Evolutionary conservation across 2,113 vertebrate species (phyloP).

Genomic region (Reinhardtius hippoglossoides): DNA sequence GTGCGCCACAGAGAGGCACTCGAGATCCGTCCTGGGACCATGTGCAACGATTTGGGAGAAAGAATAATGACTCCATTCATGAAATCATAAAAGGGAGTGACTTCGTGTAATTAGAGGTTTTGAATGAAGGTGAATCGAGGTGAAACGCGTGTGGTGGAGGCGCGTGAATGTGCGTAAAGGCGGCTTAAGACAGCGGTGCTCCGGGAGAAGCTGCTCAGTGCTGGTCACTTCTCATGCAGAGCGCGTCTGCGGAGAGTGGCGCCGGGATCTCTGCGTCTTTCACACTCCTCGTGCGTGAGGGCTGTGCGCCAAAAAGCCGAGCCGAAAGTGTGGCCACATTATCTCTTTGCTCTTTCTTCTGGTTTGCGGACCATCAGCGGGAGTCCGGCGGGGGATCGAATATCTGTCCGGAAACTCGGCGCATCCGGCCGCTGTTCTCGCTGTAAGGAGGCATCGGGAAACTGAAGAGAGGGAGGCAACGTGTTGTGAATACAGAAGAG

Average conservation of each 20-base stretch:
- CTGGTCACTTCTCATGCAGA: slow-evolving; percentile 82
- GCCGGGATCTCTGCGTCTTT: slow-evolving; percentile 63
- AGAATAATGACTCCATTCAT: slow-evolving; percentile 7
- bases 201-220: slow-evolving; percentile 40
- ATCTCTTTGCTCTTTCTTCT: slow-evolving; percentile 31
- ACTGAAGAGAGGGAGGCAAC: slow-evolving; percentile 79
- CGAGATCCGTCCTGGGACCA: slow-evolving; percentile 82
- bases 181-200: slow-evolving; percentile 10
- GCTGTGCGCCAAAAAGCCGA: slow-evolving; percentile 15
- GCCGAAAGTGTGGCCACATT: slow-evolving; percentile 45
- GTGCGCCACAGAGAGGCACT: slow-evolving; percentile 89
- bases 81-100: slow-evolving; percentile 7
- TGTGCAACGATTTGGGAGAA: neutral
- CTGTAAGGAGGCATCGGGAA: slow-evolving; percentile 64
- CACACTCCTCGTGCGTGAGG: slow-evolving; percentile 42
- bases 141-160: neutral
- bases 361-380: slow-evolving; percentile 47
- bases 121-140: neutral
- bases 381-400: slow-evolving; percentile 37
- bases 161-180: slow-evolving; percentile 30
- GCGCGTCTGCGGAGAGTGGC: slow-evolving; percentile 70
- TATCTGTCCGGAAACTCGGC: slow-evolving; percentile 61
- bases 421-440: slow-evolving; percentile 47
- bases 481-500: slow-evolving; percentile 88
- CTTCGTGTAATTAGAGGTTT: neutral